Conservation (phyloP, 1,140 invertebrate species). For the Araneus ventricosus region DNA sequence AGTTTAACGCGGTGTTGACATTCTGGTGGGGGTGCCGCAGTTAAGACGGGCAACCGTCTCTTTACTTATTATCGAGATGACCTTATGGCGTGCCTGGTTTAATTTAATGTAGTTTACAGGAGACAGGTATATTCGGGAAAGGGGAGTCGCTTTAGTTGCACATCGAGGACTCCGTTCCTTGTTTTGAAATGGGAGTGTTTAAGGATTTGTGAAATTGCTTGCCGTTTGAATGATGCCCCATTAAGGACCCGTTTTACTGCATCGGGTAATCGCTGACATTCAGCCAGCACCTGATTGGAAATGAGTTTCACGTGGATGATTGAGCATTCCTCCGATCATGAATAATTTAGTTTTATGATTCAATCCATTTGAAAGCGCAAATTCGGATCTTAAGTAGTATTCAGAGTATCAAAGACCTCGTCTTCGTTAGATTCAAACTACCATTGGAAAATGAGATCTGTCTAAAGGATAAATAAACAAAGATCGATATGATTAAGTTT, state of each 20-base stretch:
- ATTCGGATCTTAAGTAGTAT: too few species aligned
- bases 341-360: background rate
- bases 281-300: background rate
- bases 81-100: slow-evolving; percentile 52
- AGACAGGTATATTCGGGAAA: background rate
- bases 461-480: too few species aligned
- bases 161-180: background rate
- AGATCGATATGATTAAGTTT: too few species aligned
- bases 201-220: slow-evolving; percentile 54
- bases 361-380: too few species aligned
- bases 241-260: background rate
- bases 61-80: slow-evolving; percentile 61
- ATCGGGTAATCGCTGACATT: background rate
- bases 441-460: too few species aligned
- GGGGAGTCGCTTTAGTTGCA: background rate
- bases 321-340: background rate
- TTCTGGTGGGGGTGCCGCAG: slow-evolving; percentile 37
- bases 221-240: background rate
- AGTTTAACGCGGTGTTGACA: slow-evolving; percentile 60
- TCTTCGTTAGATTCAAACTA: too few species aligned
- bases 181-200: slow-evolving; percentile 18
- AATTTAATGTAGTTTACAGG: slow-evolving; percentile 52
- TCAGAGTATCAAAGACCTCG: too few species aligned
- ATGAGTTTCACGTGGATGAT: background rate
- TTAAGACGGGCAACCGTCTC: background rate